A percentile compares a stretch with the other conserved stretches of the same genome.
phyloP scores from a whole-genome alignment of 2,113 vertebrate genomes.

The Calyptomena viridis region DNA sequence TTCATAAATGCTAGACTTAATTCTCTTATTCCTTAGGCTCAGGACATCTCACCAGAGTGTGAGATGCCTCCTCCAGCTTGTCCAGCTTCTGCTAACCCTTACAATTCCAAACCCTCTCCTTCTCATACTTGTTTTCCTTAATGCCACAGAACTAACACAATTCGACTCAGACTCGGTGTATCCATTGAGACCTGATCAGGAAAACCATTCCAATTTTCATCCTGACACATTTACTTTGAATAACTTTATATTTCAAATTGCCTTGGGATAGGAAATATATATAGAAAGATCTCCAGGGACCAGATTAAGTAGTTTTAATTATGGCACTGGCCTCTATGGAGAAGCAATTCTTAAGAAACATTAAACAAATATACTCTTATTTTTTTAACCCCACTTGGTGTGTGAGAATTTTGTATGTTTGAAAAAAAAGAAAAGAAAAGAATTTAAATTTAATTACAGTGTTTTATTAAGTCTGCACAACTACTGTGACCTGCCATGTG shows the following conservation, averaged over 20 bases:
- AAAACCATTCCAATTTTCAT: slow-evolving; percentile 49
- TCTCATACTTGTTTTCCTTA: background rate
- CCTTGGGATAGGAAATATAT: slow-evolving; percentile 21
- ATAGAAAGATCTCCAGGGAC: slow-evolving; percentile 33
- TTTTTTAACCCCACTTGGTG: background rate
- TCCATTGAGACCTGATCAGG: background rate
- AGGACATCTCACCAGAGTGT: background rate
- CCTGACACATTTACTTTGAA: slow-evolving; percentile 24
- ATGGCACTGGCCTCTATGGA: background rate
- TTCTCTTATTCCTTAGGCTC: background rate
- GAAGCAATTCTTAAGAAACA: background rate
- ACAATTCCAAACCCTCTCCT: background rate
- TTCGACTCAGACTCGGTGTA: background rate
- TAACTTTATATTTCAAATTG: slow-evolving; percentile 39
- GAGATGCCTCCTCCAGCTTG: background rate
- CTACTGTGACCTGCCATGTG: rapidly evolving
- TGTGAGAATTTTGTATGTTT: background rate
- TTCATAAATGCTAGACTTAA: background rate
- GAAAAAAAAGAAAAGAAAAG: background rate
- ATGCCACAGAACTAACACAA: background rate
- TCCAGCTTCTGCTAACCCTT: background rate
- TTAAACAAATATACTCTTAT: background rate
- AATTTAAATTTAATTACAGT: background rate
- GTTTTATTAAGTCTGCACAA: background rate
- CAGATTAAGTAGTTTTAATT: slow-evolving; percentile 40